Conservation (phyloP, 2,888 invertebrate genomes). For the Schizaphis graminum region DNA sequence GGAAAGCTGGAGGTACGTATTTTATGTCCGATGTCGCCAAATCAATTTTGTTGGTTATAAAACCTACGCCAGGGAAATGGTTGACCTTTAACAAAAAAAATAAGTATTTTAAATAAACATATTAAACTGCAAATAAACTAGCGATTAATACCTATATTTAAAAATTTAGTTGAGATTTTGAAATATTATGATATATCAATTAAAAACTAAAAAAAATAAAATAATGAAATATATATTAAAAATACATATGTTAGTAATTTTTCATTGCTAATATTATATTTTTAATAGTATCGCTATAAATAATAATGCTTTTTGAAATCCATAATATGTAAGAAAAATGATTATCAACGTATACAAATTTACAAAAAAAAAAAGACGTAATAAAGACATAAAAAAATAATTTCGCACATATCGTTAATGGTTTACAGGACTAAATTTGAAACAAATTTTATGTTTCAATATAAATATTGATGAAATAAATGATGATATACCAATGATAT, state of each 20-base stretch:
- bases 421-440: too few species aligned
- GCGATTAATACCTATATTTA: not conserved
- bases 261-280: too few species aligned
- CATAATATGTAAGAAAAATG: too few species aligned
- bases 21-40: conserved; percentile 84
- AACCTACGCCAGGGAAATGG: conserved; percentile 95
- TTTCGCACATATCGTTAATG: too few species aligned
- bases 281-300: too few species aligned
- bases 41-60: conserved; percentile 91
- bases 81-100: conserved; percentile 76
- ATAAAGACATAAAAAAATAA: too few species aligned
- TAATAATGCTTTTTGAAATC: too few species aligned
- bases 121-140: not conserved
- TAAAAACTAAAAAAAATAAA: not conserved
- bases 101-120: not conserved
- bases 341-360: too few species aligned
- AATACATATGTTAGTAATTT: not conserved
- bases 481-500: too few species aligned
- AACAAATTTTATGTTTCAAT: too few species aligned
- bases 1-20: conserved; percentile 90
- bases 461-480: too few species aligned
- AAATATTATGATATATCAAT: not conserved
- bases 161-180: not conserved
- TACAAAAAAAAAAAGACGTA: too few species aligned
- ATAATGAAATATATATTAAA: not conserved